phyloP scores from a whole-genome alignment of 2,888 invertebrate species.

The Drosophila pseudotalamancana region DNA sequence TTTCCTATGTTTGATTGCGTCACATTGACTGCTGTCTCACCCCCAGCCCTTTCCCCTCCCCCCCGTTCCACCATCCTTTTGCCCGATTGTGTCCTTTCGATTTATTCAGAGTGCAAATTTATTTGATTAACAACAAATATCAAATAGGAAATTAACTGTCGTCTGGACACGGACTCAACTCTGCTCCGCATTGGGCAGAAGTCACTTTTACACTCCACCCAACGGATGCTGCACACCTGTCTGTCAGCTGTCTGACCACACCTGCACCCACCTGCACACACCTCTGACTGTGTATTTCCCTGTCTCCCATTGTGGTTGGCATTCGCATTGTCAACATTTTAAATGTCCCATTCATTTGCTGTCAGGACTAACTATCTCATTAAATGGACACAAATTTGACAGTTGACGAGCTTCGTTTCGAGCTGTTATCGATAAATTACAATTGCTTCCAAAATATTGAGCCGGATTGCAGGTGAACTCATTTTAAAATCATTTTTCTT shows the following conservation, averaged over 20 bases:
- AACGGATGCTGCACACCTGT: constrained; percentile 51
- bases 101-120: constrained; percentile 63
- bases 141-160: constrained; percentile 79
- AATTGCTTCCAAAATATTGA: neutral
- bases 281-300: constrained; percentile 9
- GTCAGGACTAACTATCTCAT: constrained; percentile 7
- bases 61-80: neutral
- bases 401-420: neutral
- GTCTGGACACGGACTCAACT: constrained; percentile 53
- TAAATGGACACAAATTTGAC: neutral
- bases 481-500: too few species aligned
- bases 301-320: constrained; percentile 25
- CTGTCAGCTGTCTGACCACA: constrained; percentile 32
- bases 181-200: constrained; percentile 1
- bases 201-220: constrained; percentile 11
- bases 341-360: constrained; percentile 29
- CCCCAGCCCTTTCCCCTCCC: neutral
- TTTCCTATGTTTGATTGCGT: neutral
- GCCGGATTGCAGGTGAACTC: neutral
- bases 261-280: neutral
- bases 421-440: neutral
- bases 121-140: constrained; percentile 80
- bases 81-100: constrained; percentile 27
- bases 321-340: constrained; percentile 34
- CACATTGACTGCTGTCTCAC: too few species aligned